Evolutionary conservation across 2,888 invertebrate species (phyloP), one percentile per base, ranked within the genome.

Genomic region (Drosophila flavopinicola): DNA sequence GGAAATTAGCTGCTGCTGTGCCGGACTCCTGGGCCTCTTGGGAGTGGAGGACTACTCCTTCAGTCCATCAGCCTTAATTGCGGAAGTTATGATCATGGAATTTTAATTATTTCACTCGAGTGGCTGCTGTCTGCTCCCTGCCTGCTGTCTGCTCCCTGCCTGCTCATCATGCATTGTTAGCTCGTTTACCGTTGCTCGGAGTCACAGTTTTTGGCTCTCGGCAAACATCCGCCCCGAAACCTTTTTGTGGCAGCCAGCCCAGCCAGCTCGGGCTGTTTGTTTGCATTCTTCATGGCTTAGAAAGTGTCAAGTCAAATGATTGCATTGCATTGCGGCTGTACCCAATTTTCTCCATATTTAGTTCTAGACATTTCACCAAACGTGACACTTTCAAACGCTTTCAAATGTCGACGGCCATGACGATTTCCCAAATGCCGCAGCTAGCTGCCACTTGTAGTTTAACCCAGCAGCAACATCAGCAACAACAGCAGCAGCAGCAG

Each of bases 261-360:
- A 29, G 17, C 33, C 42, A 23, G 51, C 20, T 3, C 20, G 4
- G 24, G 13, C 51, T 24, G 57, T 59, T 61, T 80, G 80, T 78
- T 87, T 78, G 72, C 85, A 66, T 85, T 82, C 78, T 66, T 78
- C 60, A 66, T 64, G 78, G 65, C 61, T 82, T 85, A 85, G 83
- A 83, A 83, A 83, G 83, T 87, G 83, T 83, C 86, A 83, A 74
- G 80, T 82, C 76, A 78, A 78, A 76, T 85, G 83, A 80, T 78
- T 78, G 84, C 66, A 58, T 57, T 53, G 66, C 45, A 58, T 57
- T 53, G 66, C 45, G 38, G 68, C 64, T 78, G 75, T 83, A 73
- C 84, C 87, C 83, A 87, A 83, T 83, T 83, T 87, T 87, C 83
- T 63, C 86, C 83, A 85, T 87, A 83, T 87, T 83, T 85, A 85